A percentile compares a stretch with the other conserved stretches of the same genome.
phyloP scores from a whole-genome alignment of 2,797 vertebrate species.

The Synaphobranchus kaupii region DNA sequence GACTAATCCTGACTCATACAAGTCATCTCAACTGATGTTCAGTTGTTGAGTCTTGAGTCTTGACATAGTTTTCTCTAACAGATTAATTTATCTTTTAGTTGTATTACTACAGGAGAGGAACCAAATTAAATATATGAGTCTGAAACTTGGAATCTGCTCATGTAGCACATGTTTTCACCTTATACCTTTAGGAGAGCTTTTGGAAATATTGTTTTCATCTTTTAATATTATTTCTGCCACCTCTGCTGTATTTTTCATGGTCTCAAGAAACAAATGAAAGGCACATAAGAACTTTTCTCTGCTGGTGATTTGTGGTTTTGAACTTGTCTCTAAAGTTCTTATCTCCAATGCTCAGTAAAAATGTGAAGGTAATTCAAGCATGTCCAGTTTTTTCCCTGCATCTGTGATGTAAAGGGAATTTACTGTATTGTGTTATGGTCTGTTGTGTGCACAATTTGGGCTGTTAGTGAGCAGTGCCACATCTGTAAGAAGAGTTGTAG shows the following conservation, averaged over 20 bases:
- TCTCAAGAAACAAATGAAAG: no score
- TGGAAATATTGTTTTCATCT: no score
- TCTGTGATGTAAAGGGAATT: neutral
- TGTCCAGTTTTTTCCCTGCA: neutral
- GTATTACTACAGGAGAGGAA: neutral
- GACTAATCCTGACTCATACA: neutral
- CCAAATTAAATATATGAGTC: neutral
- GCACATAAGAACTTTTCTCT: no score
- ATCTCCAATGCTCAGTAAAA: no score
- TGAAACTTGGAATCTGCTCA: neutral
- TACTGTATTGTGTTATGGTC: neutral
- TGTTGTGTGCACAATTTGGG: neutral
- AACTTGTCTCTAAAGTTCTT: no score
- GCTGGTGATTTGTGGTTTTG: no score
- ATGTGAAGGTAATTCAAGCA: no score
- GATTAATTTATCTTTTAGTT: neutral
- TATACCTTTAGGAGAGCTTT: no score
- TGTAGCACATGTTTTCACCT: no score
- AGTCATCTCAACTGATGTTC: slow-evolving; percentile 56
- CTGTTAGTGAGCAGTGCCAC: neutral
- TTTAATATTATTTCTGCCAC: no score
- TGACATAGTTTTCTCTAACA: neutral
- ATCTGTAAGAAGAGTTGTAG: neutral
- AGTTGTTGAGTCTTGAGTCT: slow-evolving; percentile 41
- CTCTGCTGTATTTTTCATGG: no score